These are phyloP conservation scores for Sanderia malayensis DNA, from an alignment of 30 jellyfish, hydroid and myxozoan genomes.

Conservation along the genomic window DNA sequence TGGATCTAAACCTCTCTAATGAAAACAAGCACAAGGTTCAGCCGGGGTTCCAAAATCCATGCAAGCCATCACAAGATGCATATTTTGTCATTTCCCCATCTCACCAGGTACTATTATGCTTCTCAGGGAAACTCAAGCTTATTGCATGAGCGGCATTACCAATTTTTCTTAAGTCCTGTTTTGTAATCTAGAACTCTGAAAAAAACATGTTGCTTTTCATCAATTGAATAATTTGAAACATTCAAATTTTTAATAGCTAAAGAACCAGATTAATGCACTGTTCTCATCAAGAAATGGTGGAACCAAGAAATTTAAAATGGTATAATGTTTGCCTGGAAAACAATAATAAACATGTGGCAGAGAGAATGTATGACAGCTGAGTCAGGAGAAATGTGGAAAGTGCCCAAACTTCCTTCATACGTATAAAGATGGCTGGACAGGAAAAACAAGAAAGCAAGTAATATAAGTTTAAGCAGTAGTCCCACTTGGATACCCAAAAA, in stretches of 20 bases:
- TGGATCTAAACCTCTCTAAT: no score
- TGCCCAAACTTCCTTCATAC: background rate
- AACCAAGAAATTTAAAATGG: background rate
- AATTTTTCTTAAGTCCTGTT: no score
- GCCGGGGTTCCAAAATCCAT: background rate
- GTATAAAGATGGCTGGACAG: no score
- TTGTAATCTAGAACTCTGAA: no score
- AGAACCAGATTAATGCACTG: constrained; percentile 11
- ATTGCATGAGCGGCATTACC: no score
- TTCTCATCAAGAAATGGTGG: constrained; percentile 4
- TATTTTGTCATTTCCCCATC: background rate
- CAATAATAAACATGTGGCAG: background rate
- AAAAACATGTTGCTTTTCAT: no score
- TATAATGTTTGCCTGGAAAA: background rate
- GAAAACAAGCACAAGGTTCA: background rate
- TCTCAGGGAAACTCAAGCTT: no score
- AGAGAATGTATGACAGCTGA: constrained; percentile 8
- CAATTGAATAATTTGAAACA: background rate
- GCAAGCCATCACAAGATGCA: background rate
- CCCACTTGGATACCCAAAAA: no score
- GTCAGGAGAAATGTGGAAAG: background rate
- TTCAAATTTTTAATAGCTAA: background rate
- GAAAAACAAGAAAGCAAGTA: no score
- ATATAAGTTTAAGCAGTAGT: no score
- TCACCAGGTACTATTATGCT: background rate